Evolutionary conservation across 92 coral and sea anemone species (phyloP).

Genomic region (Metridium senile): DNA sequence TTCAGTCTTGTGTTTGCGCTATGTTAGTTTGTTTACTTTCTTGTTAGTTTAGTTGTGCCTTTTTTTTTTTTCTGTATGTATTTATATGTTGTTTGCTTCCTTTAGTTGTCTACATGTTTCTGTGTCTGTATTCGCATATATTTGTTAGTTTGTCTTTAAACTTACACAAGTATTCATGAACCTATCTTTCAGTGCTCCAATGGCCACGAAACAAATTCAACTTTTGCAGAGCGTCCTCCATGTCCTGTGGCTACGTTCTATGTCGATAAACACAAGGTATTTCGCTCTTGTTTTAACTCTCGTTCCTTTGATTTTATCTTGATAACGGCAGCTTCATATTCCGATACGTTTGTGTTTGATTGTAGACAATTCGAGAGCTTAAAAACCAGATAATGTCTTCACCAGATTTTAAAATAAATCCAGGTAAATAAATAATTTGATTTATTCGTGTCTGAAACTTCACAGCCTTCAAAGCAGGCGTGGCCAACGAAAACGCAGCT

Average conservation of each 20-base stretch:
- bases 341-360: not conserved
- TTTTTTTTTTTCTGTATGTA: too few relatives aligned
- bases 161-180: not conserved
- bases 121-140: not conserved
- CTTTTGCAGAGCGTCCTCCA: conserved; percentile 5
- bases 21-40: too few relatives aligned
- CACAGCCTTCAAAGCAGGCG: not conserved
- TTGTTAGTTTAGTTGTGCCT: too few relatives aligned
- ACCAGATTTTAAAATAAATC: conserved; percentile 1
- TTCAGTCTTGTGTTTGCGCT: too few relatives aligned
- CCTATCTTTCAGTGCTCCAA: too few relatives aligned
- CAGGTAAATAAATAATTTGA: conserved; percentile 22
- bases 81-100: too few relatives aligned
- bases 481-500: too few relatives aligned
- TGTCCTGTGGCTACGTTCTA: conserved; percentile 41
- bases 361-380: conserved; percentile 55
- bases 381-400: conserved; percentile 37
- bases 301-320: not conserved
- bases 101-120: not conserved
- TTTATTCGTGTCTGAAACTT: not conserved
- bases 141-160: not conserved
- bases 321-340: too few relatives aligned
- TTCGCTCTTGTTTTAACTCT: not conserved
- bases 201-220: not conserved
- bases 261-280: conserved; percentile 55